Evolutionary conservation across 2,797 vertebrate genomes (phyloP).

Genomic region (Eleutherodactylus coqui): DNA sequence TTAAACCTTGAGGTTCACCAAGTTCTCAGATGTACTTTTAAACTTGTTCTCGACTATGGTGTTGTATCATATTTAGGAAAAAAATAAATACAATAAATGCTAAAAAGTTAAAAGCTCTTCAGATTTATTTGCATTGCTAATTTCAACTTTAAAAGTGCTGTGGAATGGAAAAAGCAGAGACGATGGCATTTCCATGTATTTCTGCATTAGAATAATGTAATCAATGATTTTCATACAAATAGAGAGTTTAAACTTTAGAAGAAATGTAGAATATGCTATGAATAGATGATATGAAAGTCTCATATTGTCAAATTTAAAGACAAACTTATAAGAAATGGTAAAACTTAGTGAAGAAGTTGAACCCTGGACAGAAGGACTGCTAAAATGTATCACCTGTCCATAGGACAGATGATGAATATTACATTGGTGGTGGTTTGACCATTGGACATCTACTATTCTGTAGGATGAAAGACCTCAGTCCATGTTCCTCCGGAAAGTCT

Average conservation of each 20-base stretch:
- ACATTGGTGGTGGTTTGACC: too few relatives aligned
- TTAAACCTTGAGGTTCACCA: too few relatives aligned
- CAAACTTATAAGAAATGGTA: not conserved
- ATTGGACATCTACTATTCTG: too few relatives aligned
- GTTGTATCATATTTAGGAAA: constrained; percentile 39
- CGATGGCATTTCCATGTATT: constrained; percentile 64
- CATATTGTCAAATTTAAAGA: constrained; percentile 15
- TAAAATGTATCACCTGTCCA: too few relatives aligned
- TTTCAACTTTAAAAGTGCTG: constrained; percentile 66
- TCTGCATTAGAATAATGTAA: constrained; percentile 73
- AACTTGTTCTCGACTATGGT: constrained; percentile 28
- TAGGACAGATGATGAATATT: too few relatives aligned
- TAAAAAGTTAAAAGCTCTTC: constrained; percentile 54
- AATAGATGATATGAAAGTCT: not conserved
- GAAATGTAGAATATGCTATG: constrained; percentile 33
- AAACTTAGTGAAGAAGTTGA: not conserved
- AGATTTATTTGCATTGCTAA: constrained; percentile 64
- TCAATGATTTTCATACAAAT: constrained; percentile 68
- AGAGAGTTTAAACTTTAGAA: constrained; percentile 52
- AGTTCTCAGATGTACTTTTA: not conserved
- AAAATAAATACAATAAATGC: constrained; percentile 40
- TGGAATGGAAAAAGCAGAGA: constrained; percentile 62
- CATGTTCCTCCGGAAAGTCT: too few relatives aligned
- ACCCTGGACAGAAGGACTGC: too few relatives aligned
- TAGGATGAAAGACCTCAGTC: too few relatives aligned